phyloP scores from a whole-genome alignment of 2,797 vertebrate species.

The Alca torda region DNA sequence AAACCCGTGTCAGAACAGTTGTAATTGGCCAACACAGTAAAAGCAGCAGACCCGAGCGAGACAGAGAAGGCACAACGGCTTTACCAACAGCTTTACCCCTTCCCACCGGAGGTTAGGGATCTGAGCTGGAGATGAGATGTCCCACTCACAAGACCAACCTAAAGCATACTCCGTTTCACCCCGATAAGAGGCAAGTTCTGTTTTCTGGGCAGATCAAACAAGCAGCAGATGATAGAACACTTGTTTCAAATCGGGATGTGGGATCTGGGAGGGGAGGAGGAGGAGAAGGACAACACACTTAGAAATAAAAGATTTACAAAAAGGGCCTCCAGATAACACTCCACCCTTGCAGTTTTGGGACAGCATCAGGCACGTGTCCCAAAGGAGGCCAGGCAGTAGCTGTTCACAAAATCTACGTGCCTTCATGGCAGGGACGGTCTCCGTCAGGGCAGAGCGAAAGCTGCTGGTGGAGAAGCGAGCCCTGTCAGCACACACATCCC shows the following conservation, averaged over 20 bases:
- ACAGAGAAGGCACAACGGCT: background rate
- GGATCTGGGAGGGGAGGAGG: background rate
- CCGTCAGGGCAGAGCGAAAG: background rate
- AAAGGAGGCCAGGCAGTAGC: background rate
- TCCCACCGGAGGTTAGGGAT: background rate
- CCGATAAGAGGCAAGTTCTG: fast-evolving
- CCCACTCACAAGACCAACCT: background rate
- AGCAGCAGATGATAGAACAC: background rate
- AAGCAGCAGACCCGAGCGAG: background rate
- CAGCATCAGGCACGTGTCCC: background rate
- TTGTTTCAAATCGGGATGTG: background rate
- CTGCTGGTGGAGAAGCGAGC: fast-evolving
- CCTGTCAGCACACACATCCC: background rate
- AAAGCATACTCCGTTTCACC: background rate
- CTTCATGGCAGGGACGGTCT: background rate
- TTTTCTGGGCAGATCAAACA: background rate
- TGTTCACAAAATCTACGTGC: background rate
- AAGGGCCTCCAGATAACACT: background rate
- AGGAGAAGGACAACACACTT: background rate
- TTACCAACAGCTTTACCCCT: background rate
- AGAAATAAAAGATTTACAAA: background rate
- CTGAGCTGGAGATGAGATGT: background rate
- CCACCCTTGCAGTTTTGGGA: background rate
- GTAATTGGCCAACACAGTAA: background rate
- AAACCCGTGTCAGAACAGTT: background rate